phyloP scores from a whole-genome alignment of 2,797 vertebrate genomes.

The Ibycter americanus region DNA sequence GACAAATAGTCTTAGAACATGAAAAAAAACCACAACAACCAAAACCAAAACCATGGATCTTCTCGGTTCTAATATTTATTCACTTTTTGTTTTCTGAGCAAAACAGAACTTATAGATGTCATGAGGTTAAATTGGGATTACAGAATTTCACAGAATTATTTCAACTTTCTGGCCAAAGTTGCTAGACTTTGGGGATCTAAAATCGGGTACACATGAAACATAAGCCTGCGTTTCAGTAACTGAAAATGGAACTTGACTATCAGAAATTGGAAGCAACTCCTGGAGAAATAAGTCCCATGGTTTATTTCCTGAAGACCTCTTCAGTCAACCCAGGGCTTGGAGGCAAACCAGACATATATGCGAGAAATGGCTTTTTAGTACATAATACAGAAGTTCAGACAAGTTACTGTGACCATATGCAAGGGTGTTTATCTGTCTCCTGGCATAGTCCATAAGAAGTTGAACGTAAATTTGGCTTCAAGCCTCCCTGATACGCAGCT shows the following conservation, averaged over 20 bases:
- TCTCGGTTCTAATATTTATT: background rate
- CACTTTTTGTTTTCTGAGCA: background rate
- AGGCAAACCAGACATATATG: background rate
- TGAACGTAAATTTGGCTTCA: background rate
- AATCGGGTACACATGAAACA: background rate
- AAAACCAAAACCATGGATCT: background rate
- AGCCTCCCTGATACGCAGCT: background rate
- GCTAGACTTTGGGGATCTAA: background rate
- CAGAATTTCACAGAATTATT: background rate
- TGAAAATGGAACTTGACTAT: background rate
- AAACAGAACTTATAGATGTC: background rate
- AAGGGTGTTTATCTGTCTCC: background rate
- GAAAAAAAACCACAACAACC: background rate
- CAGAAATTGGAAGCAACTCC: background rate
- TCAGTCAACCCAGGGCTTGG: background rate
- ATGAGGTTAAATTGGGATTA: background rate
- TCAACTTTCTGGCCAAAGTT: background rate
- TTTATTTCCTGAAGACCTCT: background rate
- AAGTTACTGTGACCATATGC: background rate
- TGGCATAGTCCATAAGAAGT: background rate
- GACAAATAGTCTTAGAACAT: background rate
- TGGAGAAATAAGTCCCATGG: background rate
- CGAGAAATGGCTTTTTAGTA: background rate
- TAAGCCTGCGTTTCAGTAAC: background rate
- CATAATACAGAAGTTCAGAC: background rate